Evolutionary conservation across 1,140 invertebrate species (phyloP).

Genomic region (Tenebrio molitor): DNA sequence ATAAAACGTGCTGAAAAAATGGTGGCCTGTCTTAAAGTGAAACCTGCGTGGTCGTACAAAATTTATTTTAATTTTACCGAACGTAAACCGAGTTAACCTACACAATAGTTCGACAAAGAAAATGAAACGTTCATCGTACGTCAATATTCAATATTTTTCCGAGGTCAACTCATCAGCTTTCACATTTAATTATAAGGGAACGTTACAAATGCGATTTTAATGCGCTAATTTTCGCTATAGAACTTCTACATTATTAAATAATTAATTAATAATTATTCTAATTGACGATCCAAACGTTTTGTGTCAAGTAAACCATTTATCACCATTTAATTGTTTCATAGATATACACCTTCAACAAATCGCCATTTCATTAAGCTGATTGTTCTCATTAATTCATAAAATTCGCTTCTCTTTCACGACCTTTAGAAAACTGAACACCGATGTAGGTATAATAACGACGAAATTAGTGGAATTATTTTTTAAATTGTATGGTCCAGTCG

Average conservation of each 20-base stretch:
- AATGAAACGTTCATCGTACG: neutral
- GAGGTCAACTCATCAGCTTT: neutral
- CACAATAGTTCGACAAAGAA: neutral
- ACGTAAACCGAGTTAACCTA: neutral
- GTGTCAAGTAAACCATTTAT: conserved; percentile 15
- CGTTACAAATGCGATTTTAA: conserved; percentile 3
- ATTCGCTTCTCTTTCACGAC: neutral
- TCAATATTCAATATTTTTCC: conserved; percentile 4
- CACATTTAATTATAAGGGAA: conserved; percentile 9
- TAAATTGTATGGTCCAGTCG: no score
- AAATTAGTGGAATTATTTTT: no score
- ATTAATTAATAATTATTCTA: conserved; percentile 35
- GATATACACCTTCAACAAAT: conserved; percentile 33
- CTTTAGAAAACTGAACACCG: neutral
- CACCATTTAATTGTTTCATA: conserved; percentile 28
- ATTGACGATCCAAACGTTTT: conserved; percentile 24
- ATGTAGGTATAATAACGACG: neutral
- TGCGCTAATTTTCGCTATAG: neutral
- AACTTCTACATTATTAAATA: conserved; percentile 20
- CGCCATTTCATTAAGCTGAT: conserved; percentile 30
- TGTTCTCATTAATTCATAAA: conserved; percentile 20
- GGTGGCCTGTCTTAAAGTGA: conserved; percentile 20
- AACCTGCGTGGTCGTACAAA: conserved; percentile 35
- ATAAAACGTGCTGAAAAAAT: conserved; percentile 35
- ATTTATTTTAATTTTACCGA: conserved; percentile 34